phyloP scores from a whole-genome alignment of 1,140 invertebrate species.

The Anastatus disparis region DNA sequence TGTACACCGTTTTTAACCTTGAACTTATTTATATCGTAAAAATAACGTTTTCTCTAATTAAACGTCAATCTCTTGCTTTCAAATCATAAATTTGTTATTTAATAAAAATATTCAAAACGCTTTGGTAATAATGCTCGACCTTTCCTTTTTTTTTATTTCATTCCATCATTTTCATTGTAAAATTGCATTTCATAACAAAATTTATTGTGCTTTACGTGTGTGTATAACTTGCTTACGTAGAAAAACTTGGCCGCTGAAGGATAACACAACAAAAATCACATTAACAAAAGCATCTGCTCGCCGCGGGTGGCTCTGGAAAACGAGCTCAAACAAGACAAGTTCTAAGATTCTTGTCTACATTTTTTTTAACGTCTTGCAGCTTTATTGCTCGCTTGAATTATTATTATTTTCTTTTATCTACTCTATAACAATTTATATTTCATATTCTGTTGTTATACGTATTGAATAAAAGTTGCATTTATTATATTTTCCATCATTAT shows the following conservation, averaged over 20 bases:
- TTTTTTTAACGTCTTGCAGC: background rate
- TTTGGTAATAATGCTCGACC: no score
- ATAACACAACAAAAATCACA: background rate
- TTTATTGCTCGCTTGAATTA: no score
- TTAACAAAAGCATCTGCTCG: slow-evolving; percentile 18
- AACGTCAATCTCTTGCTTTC: background rate
- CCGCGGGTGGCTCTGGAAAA: slow-evolving; percentile 4
- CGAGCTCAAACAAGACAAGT: background rate
- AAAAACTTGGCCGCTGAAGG: background rate
- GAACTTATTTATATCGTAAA: background rate
- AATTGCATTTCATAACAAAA: background rate
- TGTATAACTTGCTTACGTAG: no score
- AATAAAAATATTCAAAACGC: no score
- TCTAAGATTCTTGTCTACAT: background rate
- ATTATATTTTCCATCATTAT: no score
- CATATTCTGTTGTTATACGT: no score
- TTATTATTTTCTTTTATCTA: no score
- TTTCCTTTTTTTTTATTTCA: no score
- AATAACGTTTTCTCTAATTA: background rate
- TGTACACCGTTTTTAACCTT: slow-evolving; percentile 3
- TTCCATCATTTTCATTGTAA: no score
- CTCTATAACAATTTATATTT: no score
- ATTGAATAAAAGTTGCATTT: no score
- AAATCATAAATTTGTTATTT: background rate
- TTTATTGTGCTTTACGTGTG: background rate